Evolutionary conservation across 2,888 invertebrate genomes (phyloP), one percentile per base, ranked within the genome.

Genomic region (Dryocosmus kuriphilus): DNA sequence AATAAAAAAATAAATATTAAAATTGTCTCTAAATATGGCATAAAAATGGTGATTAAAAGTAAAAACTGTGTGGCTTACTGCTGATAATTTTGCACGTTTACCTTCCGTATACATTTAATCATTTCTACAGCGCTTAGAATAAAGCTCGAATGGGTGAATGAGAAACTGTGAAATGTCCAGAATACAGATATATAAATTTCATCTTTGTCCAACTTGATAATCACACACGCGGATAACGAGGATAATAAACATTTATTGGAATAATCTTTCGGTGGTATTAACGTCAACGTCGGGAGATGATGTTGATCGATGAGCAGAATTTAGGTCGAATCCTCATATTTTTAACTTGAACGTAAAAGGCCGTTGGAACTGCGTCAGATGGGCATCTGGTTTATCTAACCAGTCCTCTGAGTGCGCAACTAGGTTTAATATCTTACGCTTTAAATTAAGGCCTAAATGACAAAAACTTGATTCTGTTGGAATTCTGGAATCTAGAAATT

Each of bases 251-350:
- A 57, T 22, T 27, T 16, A 27, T 60, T 16, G 27, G 14, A 6
- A 27, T 32, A 51, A 71, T 51, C 30, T 30, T 71, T n/a, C 19
- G 67, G 46, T n/a, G 46, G 19, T 67, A 51, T 51, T 30, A 51
- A 71, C 71, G 51, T 71, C 51, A 51, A 55, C 2, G 22, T 71
- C n/a, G 3, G 14, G 9, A 55, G 22, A 9, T 71, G 51, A 71
- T 71, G 51, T 71, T 67, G 67, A 65, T 41, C 38, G 38, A 24
- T 38, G 38, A 38, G 46, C 22, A 55, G 55, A 60, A 71, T 71
- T 71, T 32, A 71, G 71, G 51, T 71, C 71, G 30, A 71, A 51
- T 30, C 19, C 71, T 71, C 51, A 51, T 71, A 71, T 71, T 51
- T 71, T 51, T 71, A 51, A 71, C 71, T 11, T 27, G n/a, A 71